Evolutionary conservation across 2,113 vertebrate species (phyloP).

Genomic region (Neoarius graeffei): DNA sequence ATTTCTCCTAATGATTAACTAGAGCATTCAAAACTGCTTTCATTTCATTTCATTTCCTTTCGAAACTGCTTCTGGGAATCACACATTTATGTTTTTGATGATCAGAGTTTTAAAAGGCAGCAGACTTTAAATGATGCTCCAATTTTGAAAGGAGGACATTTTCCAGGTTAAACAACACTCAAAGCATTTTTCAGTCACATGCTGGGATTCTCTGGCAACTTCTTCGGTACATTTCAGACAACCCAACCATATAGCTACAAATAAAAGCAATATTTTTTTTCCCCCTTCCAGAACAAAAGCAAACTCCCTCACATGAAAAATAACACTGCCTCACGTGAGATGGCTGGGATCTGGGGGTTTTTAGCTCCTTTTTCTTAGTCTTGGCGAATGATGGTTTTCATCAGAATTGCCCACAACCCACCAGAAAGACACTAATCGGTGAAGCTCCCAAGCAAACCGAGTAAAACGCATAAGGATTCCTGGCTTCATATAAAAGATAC

Average conservation of each 20-base stretch:
- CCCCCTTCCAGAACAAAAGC: constrained; percentile 11
- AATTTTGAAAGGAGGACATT: constrained; percentile 36
- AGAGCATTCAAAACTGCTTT: background rate
- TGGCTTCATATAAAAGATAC: background rate
- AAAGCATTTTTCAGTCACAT: constrained; percentile 35
- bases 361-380: constrained; percentile 25
- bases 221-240: constrained; percentile 19
- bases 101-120: background rate
- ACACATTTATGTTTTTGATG: background rate
- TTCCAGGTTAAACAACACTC: constrained; percentile 48
- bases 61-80: background rate
- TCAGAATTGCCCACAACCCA: constrained; percentile 19
- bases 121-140: constrained; percentile 29
- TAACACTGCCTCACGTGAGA: constrained; percentile 41
- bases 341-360: constrained; percentile 6
- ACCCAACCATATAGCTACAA: constrained; percentile 40
- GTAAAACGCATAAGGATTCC: background rate
- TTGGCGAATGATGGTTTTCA: constrained; percentile 34
- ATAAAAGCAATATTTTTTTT: constrained; percentile 39
- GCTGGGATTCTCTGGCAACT: constrained; percentile 35
- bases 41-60: constrained; percentile 20
- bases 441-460: constrained; percentile 2
- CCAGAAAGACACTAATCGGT: background rate
- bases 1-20: background rate
- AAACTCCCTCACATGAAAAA: constrained; percentile 39